A percentile compares a stretch with the other conserved stretches of the same genome.
These are phyloP conservation scores for Rhagoletis zephyria DNA, from an alignment of 1,140 invertebrate species.

Conservation along the genomic window DNA sequence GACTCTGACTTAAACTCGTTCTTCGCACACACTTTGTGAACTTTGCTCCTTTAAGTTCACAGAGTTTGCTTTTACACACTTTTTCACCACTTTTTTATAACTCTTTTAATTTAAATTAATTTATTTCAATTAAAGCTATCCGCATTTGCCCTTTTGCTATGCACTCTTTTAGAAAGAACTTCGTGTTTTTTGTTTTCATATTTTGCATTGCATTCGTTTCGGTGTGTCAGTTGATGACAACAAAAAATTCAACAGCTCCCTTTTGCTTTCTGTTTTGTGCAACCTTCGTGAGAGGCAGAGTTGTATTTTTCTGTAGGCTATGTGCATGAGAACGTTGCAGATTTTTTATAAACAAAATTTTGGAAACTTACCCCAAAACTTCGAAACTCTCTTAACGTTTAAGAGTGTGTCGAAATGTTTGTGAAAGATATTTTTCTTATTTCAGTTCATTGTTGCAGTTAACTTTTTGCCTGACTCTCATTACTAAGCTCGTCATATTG, in stretches of 20 bases:
- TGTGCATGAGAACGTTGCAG: background rate
- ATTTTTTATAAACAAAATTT: background rate
- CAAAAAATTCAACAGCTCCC: conserved; percentile 3
- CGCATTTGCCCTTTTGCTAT: background rate
- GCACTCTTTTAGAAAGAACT: background rate
- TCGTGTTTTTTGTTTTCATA: conserved; percentile 15
- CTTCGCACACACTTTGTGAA: background rate
- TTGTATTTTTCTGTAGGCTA: background rate
- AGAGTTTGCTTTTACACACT: background rate
- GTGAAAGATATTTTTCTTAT: too few relatives aligned
- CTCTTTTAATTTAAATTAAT: conserved; percentile 1
- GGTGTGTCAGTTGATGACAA: conserved; percentile 26
- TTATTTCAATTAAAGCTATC: conserved; percentile 5
- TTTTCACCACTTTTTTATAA: background rate
- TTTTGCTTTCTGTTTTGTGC: conserved; percentile 25
- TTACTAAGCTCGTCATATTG: background rate
- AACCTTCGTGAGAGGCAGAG: background rate
- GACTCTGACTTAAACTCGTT: background rate
- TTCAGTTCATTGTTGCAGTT: too few relatives aligned
- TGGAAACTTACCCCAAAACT: too few relatives aligned
- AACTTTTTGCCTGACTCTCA: background rate
- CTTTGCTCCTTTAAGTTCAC: background rate
- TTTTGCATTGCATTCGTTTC: conserved; percentile 45
- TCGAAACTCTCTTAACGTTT: too few relatives aligned
- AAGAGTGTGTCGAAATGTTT: too few relatives aligned